phyloP scores from a whole-genome alignment of 2,888 invertebrate species.

The Catocala sponsa region DNA sequence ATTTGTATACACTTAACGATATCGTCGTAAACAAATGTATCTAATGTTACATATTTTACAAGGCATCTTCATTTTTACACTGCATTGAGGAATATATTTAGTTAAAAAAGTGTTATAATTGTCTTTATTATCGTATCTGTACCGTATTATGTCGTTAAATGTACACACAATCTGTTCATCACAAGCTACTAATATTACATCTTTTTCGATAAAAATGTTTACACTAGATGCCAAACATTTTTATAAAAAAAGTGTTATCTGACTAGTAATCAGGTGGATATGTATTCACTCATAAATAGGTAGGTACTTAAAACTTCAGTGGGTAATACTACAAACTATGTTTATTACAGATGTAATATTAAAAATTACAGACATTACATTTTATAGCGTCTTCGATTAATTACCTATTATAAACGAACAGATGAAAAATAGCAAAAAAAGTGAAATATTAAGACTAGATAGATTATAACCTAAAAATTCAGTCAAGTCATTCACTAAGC shows the following conservation, averaged over 20 bases:
- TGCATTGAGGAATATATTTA: conserved; percentile 3
- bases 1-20: conserved; percentile 46
- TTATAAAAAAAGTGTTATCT: conserved; percentile 48
- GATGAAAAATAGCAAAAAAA: conserved; percentile 49
- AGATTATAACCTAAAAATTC: conserved; percentile 74
- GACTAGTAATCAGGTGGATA: conserved; percentile 77
- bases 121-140: neutral
- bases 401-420: conserved; percentile 53
- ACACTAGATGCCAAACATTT: conserved; percentile 31
- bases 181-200: conserved; percentile 53
- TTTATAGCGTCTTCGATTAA: conserved; percentile 41
- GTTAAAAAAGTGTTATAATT: too few relatives aligned
- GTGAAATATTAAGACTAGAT: conserved; percentile 75
- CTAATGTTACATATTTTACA: conserved; percentile 3
- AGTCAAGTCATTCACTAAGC: conserved; percentile 75
- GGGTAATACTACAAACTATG: conserved; percentile 58
- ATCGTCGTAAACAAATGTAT: neutral
- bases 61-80: conserved; percentile 7
- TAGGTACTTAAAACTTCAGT: conserved; percentile 48
- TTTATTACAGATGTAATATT: conserved; percentile 58
- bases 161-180: conserved; percentile 50
- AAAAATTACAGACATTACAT: conserved; percentile 48
- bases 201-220: conserved; percentile 41
- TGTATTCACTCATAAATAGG: conserved; percentile 67
- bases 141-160: conserved; percentile 38